A percentile compares a stretch with the other conserved stretches of the same genome.
These are phyloP conservation scores for Myotis planiceps DNA, from an alignment of 2,797 vertebrate genomes.

Conservation along the genomic window DNA sequence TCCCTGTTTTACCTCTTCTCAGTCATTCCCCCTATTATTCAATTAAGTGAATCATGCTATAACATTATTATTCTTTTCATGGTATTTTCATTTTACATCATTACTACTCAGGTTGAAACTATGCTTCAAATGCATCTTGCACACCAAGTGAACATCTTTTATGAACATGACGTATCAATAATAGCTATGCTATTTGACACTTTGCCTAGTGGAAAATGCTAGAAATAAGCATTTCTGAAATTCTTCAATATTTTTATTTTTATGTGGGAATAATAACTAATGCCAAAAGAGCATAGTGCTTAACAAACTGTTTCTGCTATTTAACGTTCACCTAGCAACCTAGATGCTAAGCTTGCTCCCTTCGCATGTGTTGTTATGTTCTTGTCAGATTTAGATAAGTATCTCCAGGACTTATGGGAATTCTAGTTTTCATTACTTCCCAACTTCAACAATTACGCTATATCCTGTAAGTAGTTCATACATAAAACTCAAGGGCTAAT, in stretches of 20 bases:
- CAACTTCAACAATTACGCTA: not conserved
- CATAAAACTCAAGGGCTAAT: not conserved
- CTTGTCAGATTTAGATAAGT: not conserved
- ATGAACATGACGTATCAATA: not conserved
- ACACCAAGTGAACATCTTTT: not conserved
- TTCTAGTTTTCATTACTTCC: not conserved
- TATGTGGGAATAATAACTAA: not conserved
- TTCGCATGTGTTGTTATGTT: not conserved
- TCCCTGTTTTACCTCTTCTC: not conserved
- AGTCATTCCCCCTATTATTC: not conserved
- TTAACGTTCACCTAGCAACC: not conserved
- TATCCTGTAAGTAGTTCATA: not conserved
- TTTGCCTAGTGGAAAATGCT: not conserved
- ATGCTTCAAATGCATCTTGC: not conserved
- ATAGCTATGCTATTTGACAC: not conserved
- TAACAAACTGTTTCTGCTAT: not conserved
- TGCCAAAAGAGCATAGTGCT: not conserved
- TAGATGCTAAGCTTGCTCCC: not conserved
- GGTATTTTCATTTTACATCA: not conserved
- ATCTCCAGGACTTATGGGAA: not conserved
- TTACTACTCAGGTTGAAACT: not conserved
- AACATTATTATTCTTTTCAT: not conserved
- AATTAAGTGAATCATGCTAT: not conserved
- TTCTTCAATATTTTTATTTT: conserved; percentile 3
- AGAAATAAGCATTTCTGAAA: not conserved